Conservation (phyloP, 2,113 vertebrate genomes). For the Psammodynastes pulverulentus region DNA sequence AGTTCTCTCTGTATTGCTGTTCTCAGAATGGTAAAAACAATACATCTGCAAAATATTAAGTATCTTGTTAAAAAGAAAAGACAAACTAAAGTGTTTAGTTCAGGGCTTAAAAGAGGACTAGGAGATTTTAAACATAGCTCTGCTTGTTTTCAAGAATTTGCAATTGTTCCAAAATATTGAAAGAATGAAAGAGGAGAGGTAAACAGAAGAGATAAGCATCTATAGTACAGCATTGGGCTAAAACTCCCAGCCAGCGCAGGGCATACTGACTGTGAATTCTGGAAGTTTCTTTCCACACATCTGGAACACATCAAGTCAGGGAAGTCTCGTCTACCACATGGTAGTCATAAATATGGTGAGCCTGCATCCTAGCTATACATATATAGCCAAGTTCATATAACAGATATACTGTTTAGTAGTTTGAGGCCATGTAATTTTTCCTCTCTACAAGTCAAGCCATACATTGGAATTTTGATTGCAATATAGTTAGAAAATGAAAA, state of each 20-base stretch:
- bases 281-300: background rate
- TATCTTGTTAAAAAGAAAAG: conserved; percentile 51
- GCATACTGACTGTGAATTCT: background rate
- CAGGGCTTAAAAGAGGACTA: conserved; percentile 19
- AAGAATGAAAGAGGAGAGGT: conserved; percentile 17
- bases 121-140: conserved; percentile 6
- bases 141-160: conserved; percentile 42
- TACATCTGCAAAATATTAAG: conserved; percentile 44
- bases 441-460: background rate
- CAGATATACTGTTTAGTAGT: background rate
- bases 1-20: conserved; percentile 42
- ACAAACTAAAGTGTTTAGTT: conserved; percentile 16
- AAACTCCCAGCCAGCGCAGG: background rate
- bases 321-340: background rate
- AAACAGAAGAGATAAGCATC: background rate
- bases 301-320: background rate
- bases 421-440: background rate
- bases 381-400: background rate
- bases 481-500: background rate
- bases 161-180: background rate
- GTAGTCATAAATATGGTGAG: background rate
- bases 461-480: background rate
- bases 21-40: conserved; percentile 47
- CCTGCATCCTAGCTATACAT: background rate
- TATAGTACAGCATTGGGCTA: background rate